Conservation (phyloP, 1,140 invertebrate species). For the Calliopsis andreniformis region DNA sequence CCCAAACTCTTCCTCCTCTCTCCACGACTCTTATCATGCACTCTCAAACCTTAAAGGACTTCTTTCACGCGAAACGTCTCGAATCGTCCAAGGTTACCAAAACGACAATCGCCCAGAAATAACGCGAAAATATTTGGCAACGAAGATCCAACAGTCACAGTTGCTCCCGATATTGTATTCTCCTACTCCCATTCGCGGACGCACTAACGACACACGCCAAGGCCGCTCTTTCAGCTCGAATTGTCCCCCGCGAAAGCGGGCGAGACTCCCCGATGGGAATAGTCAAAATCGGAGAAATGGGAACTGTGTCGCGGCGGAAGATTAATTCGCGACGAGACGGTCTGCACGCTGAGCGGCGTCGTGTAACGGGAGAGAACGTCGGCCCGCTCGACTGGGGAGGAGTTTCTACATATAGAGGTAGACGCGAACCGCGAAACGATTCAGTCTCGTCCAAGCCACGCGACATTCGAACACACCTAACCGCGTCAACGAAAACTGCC, state of each 20-base stretch:
- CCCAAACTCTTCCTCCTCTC: not conserved
- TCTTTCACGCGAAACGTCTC: not conserved
- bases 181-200: too few species aligned
- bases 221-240: too few species aligned
- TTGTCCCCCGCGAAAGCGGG: not conserved
- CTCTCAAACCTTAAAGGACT: too few species aligned
- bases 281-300: not conserved
- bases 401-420: constrained; percentile 74
- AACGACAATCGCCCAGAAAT: not conserved
- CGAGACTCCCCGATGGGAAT: not conserved
- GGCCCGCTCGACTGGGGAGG: constrained; percentile 58
- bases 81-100: constrained; percentile 9
- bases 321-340: constrained; percentile 34
- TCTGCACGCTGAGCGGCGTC: not conserved
- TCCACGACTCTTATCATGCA: too few species aligned
- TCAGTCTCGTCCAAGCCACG: constrained; percentile 70
- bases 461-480: constrained; percentile 31
- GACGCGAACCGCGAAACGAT: constrained; percentile 60
- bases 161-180: too few species aligned
- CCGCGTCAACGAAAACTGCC: not conserved
- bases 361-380: constrained; percentile 60
- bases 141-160: too few species aligned
- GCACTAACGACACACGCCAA: too few species aligned
- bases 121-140: constrained; percentile 1
- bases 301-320: not conserved